phyloP scores from a whole-genome alignment of 2,888 invertebrate genomes.

The Chymomyza procnemis region DNA sequence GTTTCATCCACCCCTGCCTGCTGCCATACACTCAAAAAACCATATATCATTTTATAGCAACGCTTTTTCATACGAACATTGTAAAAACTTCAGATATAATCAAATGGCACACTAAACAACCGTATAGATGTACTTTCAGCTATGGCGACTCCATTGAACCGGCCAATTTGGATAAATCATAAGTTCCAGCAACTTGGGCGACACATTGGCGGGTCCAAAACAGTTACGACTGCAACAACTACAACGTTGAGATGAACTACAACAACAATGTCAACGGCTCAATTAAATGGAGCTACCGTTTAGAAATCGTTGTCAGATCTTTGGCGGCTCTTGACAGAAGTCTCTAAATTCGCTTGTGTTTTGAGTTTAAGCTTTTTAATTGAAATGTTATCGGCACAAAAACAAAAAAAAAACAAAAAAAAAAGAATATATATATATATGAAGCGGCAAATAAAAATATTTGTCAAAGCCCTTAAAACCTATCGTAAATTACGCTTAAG shows the following conservation, averaged over 20 bases:
- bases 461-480: conserved; percentile 36
- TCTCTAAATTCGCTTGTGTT: conserved; percentile 48
- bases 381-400: conserved; percentile 50
- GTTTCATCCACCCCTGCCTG: conserved; percentile 8
- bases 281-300: conserved; percentile 59
- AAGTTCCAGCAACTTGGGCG: conserved; percentile 14
- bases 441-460: conserved; percentile 17
- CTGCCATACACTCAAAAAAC: conserved; percentile 25
- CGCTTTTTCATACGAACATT: neutral
- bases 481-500: conserved; percentile 64
- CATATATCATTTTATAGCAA: conserved; percentile 44
- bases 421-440: too few species aligned
- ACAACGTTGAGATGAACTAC: conserved; percentile 15
- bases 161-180: conserved; percentile 60
- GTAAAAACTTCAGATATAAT: conserved; percentile 1
- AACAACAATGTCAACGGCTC: conserved; percentile 32
- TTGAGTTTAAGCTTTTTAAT: conserved; percentile 53
- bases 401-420: conserved; percentile 39
- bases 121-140: conserved; percentile 54
- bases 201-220: conserved; percentile 5
- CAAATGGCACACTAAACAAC: conserved; percentile 10
- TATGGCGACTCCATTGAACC: conserved; percentile 74
- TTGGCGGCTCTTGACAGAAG: conserved; percentile 40
- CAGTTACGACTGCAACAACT: conserved; percentile 15
- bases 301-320: conserved; percentile 1